Evolutionary conservation across 2,797 vertebrate species (phyloP).

Genomic region (Sternotherus odoratus): DNA sequence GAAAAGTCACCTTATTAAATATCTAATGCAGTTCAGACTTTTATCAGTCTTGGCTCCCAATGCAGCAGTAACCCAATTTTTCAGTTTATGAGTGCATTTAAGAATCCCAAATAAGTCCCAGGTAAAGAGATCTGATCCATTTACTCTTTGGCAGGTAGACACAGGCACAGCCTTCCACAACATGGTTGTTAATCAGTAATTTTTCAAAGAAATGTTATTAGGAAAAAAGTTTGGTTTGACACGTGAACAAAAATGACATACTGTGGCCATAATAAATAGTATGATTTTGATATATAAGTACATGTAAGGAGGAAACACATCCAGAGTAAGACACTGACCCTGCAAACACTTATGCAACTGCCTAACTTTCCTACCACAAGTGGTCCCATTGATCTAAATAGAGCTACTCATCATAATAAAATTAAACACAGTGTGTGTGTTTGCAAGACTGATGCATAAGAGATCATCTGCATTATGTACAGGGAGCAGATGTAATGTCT

Average conservation of each 20-base stretch:
- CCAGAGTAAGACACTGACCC: neutral
- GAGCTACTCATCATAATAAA: neutral
- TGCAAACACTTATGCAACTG: neutral
- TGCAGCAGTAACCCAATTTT: neutral
- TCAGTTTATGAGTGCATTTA: neutral
- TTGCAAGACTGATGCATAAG: neutral
- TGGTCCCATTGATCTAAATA: neutral
- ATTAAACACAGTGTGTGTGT: neutral
- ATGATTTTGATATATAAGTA: neutral
- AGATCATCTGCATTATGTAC: neutral
- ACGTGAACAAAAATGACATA: neutral
- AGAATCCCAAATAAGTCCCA: neutral
- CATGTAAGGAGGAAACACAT: neutral
- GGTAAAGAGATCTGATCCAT: neutral
- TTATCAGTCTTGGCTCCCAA: neutral
- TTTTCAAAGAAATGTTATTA: neutral
- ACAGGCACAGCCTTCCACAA: neutral
- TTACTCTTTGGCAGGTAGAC: neutral
- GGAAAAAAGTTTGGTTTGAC: neutral
- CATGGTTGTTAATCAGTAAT: neutral
- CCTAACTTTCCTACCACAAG: neutral
- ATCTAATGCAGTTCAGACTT: neutral
- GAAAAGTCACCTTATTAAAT: neutral
- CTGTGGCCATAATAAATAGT: neutral
- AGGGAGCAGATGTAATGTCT: neutral